Base-by-base conservation (phyloP, 2,888 invertebrate genomes). In the Dasypolia templi region DNA sequence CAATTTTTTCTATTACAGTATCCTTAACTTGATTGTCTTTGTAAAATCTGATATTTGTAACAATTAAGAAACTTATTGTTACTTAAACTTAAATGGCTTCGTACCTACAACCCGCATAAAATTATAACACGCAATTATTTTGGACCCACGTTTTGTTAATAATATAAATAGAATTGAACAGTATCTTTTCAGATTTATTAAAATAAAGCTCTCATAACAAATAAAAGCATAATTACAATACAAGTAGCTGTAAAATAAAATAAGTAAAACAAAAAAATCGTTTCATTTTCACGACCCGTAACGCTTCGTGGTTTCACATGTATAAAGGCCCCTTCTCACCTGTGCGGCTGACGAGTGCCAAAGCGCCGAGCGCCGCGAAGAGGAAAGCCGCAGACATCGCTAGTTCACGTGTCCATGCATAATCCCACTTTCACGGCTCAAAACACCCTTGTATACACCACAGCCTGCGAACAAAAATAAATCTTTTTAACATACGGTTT, bases 301-400 rank as follows among this genome's bases (percentile, higher is more conserved):
- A 77, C 79, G 63, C 72, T 58, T 71, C 87, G 74, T 80, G 86
- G 71, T 59, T 58, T n/a, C 70, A 80, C 86, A 85, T 84, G 81
- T 86, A 80, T 85, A 85, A 71, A 79, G 67, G 12, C 63, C 75
- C 58, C 75, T 39, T 76, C 92, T 91, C 87, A 95, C 95, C 95
- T 90, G 95, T 96, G 62, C 92, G 90, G 68, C 92, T 93, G 87
- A 95, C 91, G 80, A 95, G 91, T 83, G 94, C 93, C 74, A 96
- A 90, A 77, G 93, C 93, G 87, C 95, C 94, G 59, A 95, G 89
- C 85, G 93, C 94, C 72, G 92, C 91, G 82, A 95, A 92, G 79
- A 95, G 92, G 71, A 93, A 90, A 81, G 91, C 92, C 90, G 92
- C 91, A 89, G 93, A 89, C 93, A 94, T 94, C 87, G 88, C 93